These are phyloP conservation scores for Nephrotoma appendiculata DNA, from an alignment of 2,888 invertebrate genomes.

Conservation along the genomic window DNA sequence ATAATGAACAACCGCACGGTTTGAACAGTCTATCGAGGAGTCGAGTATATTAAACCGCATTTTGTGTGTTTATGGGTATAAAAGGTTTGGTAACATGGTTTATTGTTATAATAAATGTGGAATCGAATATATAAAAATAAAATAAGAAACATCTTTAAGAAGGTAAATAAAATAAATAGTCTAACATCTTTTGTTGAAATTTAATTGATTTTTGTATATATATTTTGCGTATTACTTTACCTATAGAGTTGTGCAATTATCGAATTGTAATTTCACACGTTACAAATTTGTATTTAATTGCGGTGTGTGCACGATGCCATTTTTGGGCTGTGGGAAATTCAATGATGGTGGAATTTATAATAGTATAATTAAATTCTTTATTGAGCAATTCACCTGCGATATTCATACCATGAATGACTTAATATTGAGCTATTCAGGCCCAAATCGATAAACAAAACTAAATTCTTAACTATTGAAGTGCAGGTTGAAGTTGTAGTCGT, in stretches of 20 bases:
- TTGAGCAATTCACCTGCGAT: too few relatives aligned
- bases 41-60: not conserved
- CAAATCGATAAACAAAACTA: too few relatives aligned
- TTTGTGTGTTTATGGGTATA: not conserved
- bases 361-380: too few relatives aligned
- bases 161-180: not conserved
- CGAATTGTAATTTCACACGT: not conserved
- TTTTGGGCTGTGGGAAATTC: not conserved
- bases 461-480: too few relatives aligned
- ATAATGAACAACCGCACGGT: not conserved
- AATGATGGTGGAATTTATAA: too few relatives aligned
- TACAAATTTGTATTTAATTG: not conserved
- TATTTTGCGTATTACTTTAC: not conserved
- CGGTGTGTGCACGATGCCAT: not conserved
- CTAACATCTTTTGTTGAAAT: not conserved
- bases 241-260: not conserved
- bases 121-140: not conserved
- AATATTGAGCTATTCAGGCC: too few relatives aligned
- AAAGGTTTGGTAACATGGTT: not conserved
- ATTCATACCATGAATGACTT: too few relatives aligned
- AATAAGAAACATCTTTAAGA: not conserved
- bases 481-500: too few relatives aligned
- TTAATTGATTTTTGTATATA: not conserved
- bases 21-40: not conserved
- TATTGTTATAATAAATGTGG: not conserved